phyloP scores from a whole-genome alignment of 2,113 vertebrate species.

The Sapayoa aenigma region DNA sequence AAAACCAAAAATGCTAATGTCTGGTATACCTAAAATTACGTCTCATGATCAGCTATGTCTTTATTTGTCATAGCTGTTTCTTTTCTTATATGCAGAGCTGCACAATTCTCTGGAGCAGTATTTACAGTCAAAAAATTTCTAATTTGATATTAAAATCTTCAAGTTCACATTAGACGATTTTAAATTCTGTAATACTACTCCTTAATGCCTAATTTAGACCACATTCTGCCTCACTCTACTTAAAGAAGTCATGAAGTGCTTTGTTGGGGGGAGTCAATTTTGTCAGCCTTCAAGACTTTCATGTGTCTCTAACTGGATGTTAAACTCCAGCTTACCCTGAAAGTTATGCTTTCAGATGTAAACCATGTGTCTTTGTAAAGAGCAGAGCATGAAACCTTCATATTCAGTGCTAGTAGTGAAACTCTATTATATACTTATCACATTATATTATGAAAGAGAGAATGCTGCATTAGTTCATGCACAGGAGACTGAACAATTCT shows the following conservation, averaged over 20 bases:
- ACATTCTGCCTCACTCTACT: neutral
- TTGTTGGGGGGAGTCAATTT: neutral
- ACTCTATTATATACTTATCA: neutral
- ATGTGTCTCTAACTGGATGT: neutral
- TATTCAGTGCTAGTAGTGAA: neutral
- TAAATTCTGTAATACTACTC: neutral
- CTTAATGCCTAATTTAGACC: neutral
- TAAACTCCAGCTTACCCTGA: neutral
- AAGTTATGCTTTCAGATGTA: neutral
- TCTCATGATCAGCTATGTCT: neutral
- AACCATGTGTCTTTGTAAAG: neutral
- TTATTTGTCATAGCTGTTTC: constrained; percentile 9
- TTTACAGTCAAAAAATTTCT: constrained; percentile 15
- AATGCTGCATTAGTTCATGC: neutral
- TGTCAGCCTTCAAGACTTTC: neutral
- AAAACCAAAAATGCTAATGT: neutral
- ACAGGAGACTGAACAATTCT: neutral
- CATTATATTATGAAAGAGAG: neutral
- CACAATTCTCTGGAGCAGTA: neutral
- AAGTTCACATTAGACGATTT: neutral
- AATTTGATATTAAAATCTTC: constrained; percentile 6
- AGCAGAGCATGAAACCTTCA: neutral
- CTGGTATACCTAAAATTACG: neutral
- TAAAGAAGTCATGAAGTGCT: neutral
- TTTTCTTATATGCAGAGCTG: neutral